A percentile compares a stretch with the other conserved stretches of the same genome.
These are phyloP conservation scores for Chrysina gloriosa DNA, from an alignment of 2,888 invertebrate genomes.

Conservation along the genomic window DNA sequence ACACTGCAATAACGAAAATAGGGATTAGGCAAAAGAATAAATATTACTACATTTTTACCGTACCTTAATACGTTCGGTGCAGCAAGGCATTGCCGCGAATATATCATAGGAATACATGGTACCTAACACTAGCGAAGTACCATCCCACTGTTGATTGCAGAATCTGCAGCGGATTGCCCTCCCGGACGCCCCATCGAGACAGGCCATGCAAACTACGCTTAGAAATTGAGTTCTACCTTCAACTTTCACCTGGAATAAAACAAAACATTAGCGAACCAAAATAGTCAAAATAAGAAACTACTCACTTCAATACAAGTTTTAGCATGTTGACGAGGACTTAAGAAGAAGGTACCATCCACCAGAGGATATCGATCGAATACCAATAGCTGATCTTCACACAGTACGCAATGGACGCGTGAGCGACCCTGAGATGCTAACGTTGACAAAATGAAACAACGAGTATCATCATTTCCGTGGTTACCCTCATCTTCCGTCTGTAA, in stretches of 20 bases:
- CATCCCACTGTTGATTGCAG: constrained; percentile 91
- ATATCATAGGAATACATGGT: constrained; percentile 99
- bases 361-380: constrained; percentile 98
- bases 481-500: constrained; percentile 97
- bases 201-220: constrained; percentile 95
- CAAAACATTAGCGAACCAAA: neutral
- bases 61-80: constrained; percentile 91
- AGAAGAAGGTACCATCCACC: constrained; percentile 97
- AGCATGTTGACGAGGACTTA: constrained; percentile 93
- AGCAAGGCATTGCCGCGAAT: constrained; percentile 97
- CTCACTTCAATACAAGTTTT: constrained; percentile 88
- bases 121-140: constrained; percentile 91
- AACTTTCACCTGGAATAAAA: constrained; percentile 75
- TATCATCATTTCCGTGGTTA: constrained; percentile 98
- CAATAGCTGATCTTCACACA: constrained; percentile 88
- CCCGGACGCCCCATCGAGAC: constrained; percentile 85
- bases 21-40: no score
- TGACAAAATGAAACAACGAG: constrained; percentile 94
- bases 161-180: constrained; percentile 85
- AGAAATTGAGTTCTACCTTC: constrained; percentile 91
- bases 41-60: constrained; percentile 50
- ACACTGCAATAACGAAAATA: constrained; percentile 73
- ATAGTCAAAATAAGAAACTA: constrained; percentile 38
- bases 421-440: constrained; percentile 93
- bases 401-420: constrained; percentile 85